A percentile compares a stretch with the other conserved stretches of the same genome.
Conservation (phyloP, 2,797 vertebrate genomes). For the Pteropus rufus region DNA sequence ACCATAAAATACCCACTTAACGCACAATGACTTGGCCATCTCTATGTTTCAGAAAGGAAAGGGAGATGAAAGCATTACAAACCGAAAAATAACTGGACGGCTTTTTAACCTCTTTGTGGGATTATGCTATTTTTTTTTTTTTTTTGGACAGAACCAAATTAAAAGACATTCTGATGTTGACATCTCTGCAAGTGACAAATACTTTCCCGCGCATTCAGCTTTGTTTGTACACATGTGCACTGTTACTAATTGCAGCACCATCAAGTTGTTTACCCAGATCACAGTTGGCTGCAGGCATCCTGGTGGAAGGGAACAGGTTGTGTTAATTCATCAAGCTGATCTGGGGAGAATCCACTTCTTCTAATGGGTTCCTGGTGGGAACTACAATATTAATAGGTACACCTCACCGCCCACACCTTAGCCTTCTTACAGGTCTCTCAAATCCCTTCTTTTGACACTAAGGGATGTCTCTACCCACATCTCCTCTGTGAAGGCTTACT, state of each 20-base stretch:
- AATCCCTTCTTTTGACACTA: not conserved
- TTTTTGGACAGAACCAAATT: not conserved
- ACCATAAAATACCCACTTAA: not conserved
- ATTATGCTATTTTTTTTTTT: not conserved
- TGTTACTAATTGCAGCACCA: not conserved
- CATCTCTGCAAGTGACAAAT: not conserved
- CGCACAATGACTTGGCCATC: not conserved
- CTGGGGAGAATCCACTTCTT: not conserved
- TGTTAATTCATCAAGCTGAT: not conserved
- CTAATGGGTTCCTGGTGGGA: not conserved
- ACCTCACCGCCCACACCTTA: not conserved
- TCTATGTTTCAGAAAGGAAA: not conserved
- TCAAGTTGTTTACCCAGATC: not conserved
- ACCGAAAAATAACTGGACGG: not conserved
- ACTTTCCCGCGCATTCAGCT: not conserved
- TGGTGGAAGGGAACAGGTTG: not conserved
- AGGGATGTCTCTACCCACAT: not conserved
- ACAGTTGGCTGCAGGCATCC: not conserved
- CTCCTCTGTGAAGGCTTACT: not conserved
- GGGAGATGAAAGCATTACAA: not conserved
- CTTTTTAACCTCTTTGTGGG: not conserved
- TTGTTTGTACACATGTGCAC: not conserved
- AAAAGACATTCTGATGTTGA: not conserved
- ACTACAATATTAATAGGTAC: rapidly evolving
- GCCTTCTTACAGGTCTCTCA: not conserved